Conservation (phyloP, 2,888 invertebrate genomes). For the Luperina testacea region DNA sequence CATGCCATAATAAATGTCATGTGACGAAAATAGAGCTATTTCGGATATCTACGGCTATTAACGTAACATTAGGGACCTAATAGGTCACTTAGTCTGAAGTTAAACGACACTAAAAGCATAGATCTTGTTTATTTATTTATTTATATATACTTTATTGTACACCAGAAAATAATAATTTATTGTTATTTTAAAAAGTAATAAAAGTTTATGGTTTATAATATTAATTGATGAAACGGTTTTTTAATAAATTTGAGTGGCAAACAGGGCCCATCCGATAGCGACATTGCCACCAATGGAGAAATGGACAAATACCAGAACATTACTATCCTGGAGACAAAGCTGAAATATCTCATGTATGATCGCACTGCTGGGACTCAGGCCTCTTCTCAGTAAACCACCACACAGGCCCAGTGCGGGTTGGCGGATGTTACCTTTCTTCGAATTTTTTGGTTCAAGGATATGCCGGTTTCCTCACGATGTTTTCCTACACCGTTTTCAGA, state of each 20-base stretch:
- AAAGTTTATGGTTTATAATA: neutral
- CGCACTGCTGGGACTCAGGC: too few relatives aligned
- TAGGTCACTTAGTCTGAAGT: constrained; percentile 8
- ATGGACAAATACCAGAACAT: too few relatives aligned
- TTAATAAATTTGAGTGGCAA: neutral
- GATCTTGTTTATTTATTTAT: too few relatives aligned
- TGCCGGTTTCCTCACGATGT: neutral
- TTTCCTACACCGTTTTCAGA: neutral
- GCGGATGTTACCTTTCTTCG: neutral
- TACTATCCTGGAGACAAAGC: too few relatives aligned
- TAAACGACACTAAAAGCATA: constrained; percentile 1
- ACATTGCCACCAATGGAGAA: too few relatives aligned
- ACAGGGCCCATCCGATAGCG: neutral
- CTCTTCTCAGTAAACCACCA: too few relatives aligned
- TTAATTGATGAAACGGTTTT: neutral
- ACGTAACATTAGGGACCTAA: neutral
- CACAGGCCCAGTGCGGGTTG: neutral
- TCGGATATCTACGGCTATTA: neutral
- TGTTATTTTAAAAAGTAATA: neutral
- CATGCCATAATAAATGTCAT: neutral
- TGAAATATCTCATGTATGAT: too few relatives aligned
- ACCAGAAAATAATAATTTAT: too few relatives aligned
- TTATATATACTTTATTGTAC: too few relatives aligned
- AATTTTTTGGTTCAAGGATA: neutral
- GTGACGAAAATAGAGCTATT: constrained; percentile 1